These are phyloP conservation scores for Chauna torquata DNA, from an alignment of 2,113 vertebrate species.

Conservation along the genomic window DNA sequence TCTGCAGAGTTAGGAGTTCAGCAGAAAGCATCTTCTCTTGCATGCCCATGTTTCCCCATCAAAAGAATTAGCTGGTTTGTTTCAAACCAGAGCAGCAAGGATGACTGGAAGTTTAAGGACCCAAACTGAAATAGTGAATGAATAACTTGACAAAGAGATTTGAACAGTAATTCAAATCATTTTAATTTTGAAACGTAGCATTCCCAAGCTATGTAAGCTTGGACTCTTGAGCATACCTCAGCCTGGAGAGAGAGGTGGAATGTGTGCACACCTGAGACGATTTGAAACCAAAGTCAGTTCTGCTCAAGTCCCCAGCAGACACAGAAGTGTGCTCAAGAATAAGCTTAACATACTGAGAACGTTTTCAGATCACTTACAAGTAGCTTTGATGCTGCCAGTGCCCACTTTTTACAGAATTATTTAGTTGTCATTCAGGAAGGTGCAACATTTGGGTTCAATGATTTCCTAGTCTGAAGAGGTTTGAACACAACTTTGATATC, in stretches of 20 bases:
- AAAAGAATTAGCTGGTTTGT: background rate
- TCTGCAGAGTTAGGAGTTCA: background rate
- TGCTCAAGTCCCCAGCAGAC: background rate
- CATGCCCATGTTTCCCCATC: background rate
- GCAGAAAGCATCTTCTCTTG: background rate
- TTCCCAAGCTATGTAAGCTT: background rate
- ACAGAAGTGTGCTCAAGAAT: background rate
- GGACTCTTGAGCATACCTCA: background rate
- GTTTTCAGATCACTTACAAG: background rate
- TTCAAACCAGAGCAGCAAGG: background rate
- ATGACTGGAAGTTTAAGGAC: background rate
- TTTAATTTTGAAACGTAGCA: background rate
- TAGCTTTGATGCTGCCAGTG: background rate
- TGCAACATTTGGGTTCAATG: background rate
- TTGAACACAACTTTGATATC: background rate
- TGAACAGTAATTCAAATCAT: background rate
- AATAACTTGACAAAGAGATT: background rate
- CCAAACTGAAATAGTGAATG: background rate
- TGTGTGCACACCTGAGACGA: accelerated
- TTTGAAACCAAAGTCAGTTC: background rate
- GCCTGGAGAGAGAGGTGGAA: background rate
- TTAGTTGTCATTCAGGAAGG: background rate
- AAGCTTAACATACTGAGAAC: accelerated
- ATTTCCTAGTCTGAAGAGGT: background rate
- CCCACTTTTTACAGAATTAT: background rate